These are phyloP conservation scores for Podarcis raffonei DNA, from an alignment of 2,113 vertebrate genomes.

Conservation along the genomic window DNA sequence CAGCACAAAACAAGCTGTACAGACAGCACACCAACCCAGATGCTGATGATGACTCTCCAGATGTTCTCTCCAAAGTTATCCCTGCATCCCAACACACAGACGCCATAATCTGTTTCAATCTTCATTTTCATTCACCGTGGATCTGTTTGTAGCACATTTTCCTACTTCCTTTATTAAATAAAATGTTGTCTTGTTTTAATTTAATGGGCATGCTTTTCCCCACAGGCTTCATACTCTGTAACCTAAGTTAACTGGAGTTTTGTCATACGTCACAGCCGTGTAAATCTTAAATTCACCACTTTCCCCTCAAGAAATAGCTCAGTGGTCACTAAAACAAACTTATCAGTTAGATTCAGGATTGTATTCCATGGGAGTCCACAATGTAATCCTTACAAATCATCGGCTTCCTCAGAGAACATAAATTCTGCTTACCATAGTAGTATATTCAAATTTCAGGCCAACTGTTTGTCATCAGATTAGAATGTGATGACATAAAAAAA, in stretches of 20 bases:
- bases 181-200: neutral
- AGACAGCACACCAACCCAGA: neutral
- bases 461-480: conserved; percentile 66
- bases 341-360: conserved; percentile 30
- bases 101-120: no score
- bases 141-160: neutral
- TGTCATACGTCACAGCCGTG: neutral
- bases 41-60: neutral
- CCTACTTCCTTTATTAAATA: neutral
- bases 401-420: conserved; percentile 53
- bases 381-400: conserved; percentile 53
- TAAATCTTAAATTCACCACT: conserved; percentile 22
- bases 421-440: conserved; percentile 56
- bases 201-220: neutral
- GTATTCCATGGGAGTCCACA: conserved; percentile 52
- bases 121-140: neutral
- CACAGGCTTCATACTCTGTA: neutral
- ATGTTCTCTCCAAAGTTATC: no score
- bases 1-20: neutral
- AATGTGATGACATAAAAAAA: conserved; percentile 64
- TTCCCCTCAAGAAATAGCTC: conserved; percentile 42
- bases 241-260: neutral
- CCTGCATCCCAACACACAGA: neutral
- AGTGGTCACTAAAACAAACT: conserved; percentile 50
- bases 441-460: conserved; percentile 59